Evolutionary conservation across 2,888 invertebrate genomes (phyloP), one percentile per base, ranked within the genome.

Genomic region (Spatulosminthurus flaviceps): DNA sequence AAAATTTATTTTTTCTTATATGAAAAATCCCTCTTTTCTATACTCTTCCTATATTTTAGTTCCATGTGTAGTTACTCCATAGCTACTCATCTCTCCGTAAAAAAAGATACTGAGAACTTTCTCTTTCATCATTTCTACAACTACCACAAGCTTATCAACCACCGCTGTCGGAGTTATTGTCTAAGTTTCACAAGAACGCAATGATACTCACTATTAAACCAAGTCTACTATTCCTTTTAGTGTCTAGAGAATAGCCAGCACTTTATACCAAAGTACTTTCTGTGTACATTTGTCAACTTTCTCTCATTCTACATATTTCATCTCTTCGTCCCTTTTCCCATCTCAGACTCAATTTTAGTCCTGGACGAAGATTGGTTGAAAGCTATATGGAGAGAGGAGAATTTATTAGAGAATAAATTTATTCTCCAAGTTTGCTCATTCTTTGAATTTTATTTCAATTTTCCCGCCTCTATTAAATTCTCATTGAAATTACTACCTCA

Each of bases 271-370:
- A 2, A 51, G 51, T 19, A 51, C 51, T 51, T 51, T 51, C 16
- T n/a, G 51, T 51, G n/a, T 51, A 51, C 51, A 51, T 51, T 51
- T 51, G 9, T 51, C n/a, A 51, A 51, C 51, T 51, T 51, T 51
- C 16, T 51, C 51, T 9, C 34, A 34, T 34, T 34, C 16, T 19
- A n/a, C n/a, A n/a, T n/a, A 4, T 51, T 51, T 2, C 16, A 51
- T 51, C n/a, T 51, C 51, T 51, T 9, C 2, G 1, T 13, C 16
- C 16, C 16, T 51, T 51, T 51, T n/a, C 51, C n/a, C 51, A 9
- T 19, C 51, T 51, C n/a, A n/a, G 51, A 11, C 19, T 4, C 2
- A 51, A 51, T 2, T 19, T 19, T 13, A 51, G 1, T 16, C 16
- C n/a, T 19, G 16, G 16, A 16, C 1, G n/a, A 51, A 51, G 51